Conservation (phyloP, 2,113 vertebrate species). For the Tachysurus fulvidraco region DNA sequence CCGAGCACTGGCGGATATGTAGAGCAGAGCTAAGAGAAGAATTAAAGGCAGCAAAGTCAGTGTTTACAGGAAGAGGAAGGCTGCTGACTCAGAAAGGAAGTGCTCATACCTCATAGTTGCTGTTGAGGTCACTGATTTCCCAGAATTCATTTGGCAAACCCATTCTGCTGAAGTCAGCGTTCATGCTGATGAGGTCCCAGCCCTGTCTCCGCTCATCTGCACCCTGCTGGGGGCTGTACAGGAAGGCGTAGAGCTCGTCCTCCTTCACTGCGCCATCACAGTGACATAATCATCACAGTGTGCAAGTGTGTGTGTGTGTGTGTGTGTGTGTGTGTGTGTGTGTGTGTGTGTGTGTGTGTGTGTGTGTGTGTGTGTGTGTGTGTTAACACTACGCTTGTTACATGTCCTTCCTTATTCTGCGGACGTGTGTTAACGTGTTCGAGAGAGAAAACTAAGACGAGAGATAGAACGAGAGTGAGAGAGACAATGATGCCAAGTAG, state of each 20-base stretch:
- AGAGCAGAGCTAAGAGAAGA: constrained; percentile 72
- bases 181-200: constrained; percentile 74
- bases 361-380: neutral
- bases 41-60: neutral
- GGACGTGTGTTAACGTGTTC: constrained; percentile 11
- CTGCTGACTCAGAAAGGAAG: constrained; percentile 11
- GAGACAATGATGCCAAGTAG: constrained; percentile 3
- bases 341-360: neutral
- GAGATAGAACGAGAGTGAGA: neutral
- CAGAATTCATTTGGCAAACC: constrained; percentile 76
- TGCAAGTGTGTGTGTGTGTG: neutral
- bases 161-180: constrained; percentile 76
- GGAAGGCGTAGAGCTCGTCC: constrained; percentile 81
- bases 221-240: constrained; percentile 77
- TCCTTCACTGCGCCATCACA: constrained; percentile 64
- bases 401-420: constrained; percentile 6
- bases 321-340: neutral
- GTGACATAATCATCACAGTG: neutral
- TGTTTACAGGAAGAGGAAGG: constrained; percentile 20
- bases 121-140: constrained; percentile 76
- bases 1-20: constrained; percentile 75
- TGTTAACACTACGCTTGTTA: neutral
- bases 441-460: neutral
- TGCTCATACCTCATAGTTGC: constrained; percentile 73
- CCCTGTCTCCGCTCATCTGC: constrained; percentile 71